Evolutionary conservation across 2,797 vertebrate genomes (phyloP).

Genomic region (Apogon talboti): DNA sequence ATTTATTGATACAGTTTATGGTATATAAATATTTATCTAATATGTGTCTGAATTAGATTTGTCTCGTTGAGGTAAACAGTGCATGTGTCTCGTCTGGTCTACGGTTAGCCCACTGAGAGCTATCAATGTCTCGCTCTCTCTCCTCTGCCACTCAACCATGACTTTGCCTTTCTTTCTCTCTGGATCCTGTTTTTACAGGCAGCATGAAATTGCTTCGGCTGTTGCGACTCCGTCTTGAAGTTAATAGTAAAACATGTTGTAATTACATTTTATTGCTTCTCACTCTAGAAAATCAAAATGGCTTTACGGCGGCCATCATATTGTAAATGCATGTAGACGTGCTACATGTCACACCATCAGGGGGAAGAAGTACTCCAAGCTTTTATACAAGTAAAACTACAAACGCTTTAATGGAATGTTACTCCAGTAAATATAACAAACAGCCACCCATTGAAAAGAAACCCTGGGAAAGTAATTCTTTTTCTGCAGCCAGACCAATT

Average conservation of each 20-base stretch:
- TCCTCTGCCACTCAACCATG: constrained; percentile 73
- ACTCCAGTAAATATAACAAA: constrained; percentile 4
- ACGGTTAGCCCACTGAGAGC: constrained; percentile 61
- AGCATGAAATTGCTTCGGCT: constrained; percentile 78
- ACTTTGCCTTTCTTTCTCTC: constrained; percentile 60
- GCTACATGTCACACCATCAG: constrained; percentile 35
- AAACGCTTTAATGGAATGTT: constrained; percentile 17
- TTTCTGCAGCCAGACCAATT: neutral
- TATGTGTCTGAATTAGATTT: constrained; percentile 93
- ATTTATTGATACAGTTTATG: constrained; percentile 96
- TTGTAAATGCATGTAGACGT: constrained; percentile 67
- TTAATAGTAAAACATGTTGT: constrained; percentile 82
- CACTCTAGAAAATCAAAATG: constrained; percentile 72
- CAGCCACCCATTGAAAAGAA: neutral
- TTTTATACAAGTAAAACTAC: constrained; percentile 30
- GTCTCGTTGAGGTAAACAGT: constrained; percentile 81
- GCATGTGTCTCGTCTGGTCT: constrained; percentile 50
- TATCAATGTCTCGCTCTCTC: constrained; percentile 54
- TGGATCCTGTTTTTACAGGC: constrained; percentile 73
- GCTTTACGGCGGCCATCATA: constrained; percentile 70
- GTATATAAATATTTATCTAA: constrained; percentile 98
- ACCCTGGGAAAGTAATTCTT: neutral
- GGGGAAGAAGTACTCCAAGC: constrained; percentile 31
- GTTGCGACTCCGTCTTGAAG: constrained; percentile 74
- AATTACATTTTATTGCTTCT: constrained; percentile 83